Base-by-base conservation (phyloP, 2,888 invertebrate genomes). In the Orthonevra nobilis region DNA sequence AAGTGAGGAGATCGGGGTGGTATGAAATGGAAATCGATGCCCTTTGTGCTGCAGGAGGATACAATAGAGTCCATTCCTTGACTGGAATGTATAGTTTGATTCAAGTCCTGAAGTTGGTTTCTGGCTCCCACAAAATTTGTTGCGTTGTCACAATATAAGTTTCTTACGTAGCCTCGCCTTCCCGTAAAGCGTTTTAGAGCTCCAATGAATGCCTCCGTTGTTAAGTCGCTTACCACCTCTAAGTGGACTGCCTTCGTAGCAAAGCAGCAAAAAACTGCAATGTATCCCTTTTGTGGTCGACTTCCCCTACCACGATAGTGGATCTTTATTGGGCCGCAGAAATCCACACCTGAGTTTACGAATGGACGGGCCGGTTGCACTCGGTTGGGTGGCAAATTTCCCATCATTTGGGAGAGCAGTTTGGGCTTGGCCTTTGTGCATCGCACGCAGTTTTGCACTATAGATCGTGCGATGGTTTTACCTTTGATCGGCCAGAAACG, bases 11-110 rank as follows among this genome's bases (percentile, higher is more conserved):
- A 42, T 14, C 14, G 15, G 1, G 64, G 32, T 17, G 32, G 64
- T 19, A 28, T 84, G 46, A 86, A 87, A 23, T 84, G 73, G 85
- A 85, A 86, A 0, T 54, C 17, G n/a, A 83, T 63, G n/a, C 54
- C 70, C 12, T 63, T 7, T 19, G 26, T 26, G 1, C 15, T 28
- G 0, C 30, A 40, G 38, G 14, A 19, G 12, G 26, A 3, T 10
- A n/a, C 38, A 2, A 40, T 40, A 7, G 30, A 34, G 9, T 42
- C 23, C 2, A 7, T 38, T 38, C 10, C 38, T 1, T 38, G 17
- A 4, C 7, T 17, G n/a, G n/a, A n/a, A n/a, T n/a, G n/a, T n/a
- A n/a, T n/a, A n/a, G n/a, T n/a, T n/a, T n/a, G n/a, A 15, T 17
- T 15, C 17, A 38, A 17, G 2, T 17, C 15, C 7, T 5, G 38